Percentiles rank a stretch among this genome's conserved stretches.
These are phyloP conservation scores for Caenorhabditis macrosperma DNA, from an alignment of 2,888 invertebrate genomes.

Conservation along the genomic window DNA sequence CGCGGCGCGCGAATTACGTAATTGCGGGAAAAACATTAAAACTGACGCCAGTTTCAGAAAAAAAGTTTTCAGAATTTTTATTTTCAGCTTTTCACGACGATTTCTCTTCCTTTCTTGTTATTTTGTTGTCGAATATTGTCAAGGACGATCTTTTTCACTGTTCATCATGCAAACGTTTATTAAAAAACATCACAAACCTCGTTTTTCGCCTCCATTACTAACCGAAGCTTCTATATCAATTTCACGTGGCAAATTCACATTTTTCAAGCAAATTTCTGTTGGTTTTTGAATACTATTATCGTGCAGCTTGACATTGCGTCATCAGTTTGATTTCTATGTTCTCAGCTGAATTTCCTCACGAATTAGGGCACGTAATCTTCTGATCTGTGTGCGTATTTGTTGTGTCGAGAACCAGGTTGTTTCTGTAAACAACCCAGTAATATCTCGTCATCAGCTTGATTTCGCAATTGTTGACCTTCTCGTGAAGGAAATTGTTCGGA, in stretches of 20 bases:
- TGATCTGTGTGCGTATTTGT: too few relatives aligned
- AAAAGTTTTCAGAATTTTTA: neutral
- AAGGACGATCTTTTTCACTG: too few relatives aligned
- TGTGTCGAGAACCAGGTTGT: neutral
- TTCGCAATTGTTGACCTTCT: conserved; percentile 2
- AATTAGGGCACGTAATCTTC: too few relatives aligned
- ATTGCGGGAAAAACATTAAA: conserved; percentile 14
- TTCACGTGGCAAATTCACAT: too few relatives aligned
- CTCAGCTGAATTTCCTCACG: too few relatives aligned
- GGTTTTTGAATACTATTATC: neutral
- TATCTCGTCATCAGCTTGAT: too few relatives aligned
- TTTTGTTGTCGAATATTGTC: too few relatives aligned
- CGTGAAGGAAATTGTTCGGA: too few relatives aligned
- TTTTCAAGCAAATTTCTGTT: neutral
- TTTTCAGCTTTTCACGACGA: neutral
- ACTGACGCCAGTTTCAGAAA: conserved; percentile 10
- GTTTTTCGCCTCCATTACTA: neutral
- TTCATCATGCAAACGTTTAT: too few relatives aligned
- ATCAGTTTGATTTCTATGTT: neutral
- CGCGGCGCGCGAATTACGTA: conserved; percentile 12
- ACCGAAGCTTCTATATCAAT: too few relatives aligned
- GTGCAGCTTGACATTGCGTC: too few relatives aligned
- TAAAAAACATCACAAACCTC: neutral
- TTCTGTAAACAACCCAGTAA: neutral
- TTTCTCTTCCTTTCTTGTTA: neutral